Base-by-base conservation (phyloP, 2,113 vertebrate genomes). In the Peromyscus californicus region DNA sequence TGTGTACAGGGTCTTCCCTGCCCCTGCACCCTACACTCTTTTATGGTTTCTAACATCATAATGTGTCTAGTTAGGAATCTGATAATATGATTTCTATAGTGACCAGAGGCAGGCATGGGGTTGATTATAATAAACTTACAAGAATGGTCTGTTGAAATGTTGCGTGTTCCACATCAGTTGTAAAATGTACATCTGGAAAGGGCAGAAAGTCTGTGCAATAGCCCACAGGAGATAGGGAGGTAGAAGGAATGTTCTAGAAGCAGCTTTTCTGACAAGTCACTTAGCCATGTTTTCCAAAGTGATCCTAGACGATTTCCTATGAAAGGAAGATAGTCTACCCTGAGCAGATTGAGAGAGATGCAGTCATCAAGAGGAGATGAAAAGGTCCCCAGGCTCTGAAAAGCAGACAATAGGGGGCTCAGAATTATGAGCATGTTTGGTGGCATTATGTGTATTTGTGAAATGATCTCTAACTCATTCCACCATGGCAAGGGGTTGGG, bases 91-190 rank as follows among this genome's bases (percentile, higher is more conserved):
- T 80, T 98, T 96, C 95, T 96, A 75, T 39, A 31, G 82, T 70
- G 15, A 83, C 65, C 21, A 29, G 61, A 97, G 87, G 79, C 51
- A 97, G 59, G 82, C 80, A 94, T 29, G 3, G 45, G 61, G 85
- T 92, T 97, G n/a, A 75, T n/a, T 93, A 93, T n/a, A 75, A 93
- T 94, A 96, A 97, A 97, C 87, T 95, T 59, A 65, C 63, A 90
- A 26, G 87, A 98, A 72, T 51, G 33, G 16, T 89, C 96, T 95
- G 91, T 97, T 96, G 98, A 97, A 95, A 97, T 78, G 65, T 42
- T 93, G 75, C 75, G 51, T 57, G 42, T 84, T 95, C 85, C 85
- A 33, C 57, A 84, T 90, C 70, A 93, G 76, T 90, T 92, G 97
- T 80, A 96, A 96, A 96, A 80, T 59, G 78, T 57, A 29, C 84